These are phyloP conservation scores for Drosophila mulleri DNA, from an alignment of 2,888 invertebrate species.

Conservation along the genomic window DNA sequence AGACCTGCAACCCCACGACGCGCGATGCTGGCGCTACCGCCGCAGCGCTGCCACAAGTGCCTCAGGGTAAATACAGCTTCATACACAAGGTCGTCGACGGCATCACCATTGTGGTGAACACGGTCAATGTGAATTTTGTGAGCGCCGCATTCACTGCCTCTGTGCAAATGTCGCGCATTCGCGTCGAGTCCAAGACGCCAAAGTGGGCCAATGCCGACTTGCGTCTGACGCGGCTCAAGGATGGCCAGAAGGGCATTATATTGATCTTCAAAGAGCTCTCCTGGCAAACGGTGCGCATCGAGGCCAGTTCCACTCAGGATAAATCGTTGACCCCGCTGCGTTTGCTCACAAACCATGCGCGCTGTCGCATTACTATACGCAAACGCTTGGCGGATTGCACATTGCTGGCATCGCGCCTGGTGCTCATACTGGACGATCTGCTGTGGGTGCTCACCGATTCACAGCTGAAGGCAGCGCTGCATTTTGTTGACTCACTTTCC, in stretches of 20 bases:
- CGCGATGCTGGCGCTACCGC: conserved; percentile 85
- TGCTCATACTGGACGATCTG: conserved; percentile 96
- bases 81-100: conserved; percentile 98
- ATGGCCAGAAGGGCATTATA: conserved; percentile 94
- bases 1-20: conserved; percentile 94
- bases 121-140: conserved; percentile 96
- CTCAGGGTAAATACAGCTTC: conserved; percentile 92
- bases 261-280: conserved; percentile 98
- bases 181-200: conserved; percentile 97
- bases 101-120: conserved; percentile 97
- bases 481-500: conserved; percentile 94
- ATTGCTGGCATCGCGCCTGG: conserved; percentile 95
- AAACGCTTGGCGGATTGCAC: conserved; percentile 97
- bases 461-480: conserved; percentile 96
- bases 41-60: conserved; percentile 86
- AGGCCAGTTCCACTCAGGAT: conserved; percentile 94
- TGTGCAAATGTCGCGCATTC: conserved; percentile 97
- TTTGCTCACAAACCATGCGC: conserved; percentile 96
- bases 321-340: conserved; percentile 94
- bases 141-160: conserved; percentile 98
- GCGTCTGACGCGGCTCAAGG: conserved; percentile 95
- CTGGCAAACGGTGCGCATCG: conserved; percentile 98
- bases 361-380: conserved; percentile 97
- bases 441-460: conserved; percentile 99
- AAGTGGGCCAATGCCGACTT: conserved; percentile 95